Evolutionary conservation across 1,140 invertebrate genomes (phyloP).

Genomic region (Carcinoscorpius rotundicauda): DNA sequence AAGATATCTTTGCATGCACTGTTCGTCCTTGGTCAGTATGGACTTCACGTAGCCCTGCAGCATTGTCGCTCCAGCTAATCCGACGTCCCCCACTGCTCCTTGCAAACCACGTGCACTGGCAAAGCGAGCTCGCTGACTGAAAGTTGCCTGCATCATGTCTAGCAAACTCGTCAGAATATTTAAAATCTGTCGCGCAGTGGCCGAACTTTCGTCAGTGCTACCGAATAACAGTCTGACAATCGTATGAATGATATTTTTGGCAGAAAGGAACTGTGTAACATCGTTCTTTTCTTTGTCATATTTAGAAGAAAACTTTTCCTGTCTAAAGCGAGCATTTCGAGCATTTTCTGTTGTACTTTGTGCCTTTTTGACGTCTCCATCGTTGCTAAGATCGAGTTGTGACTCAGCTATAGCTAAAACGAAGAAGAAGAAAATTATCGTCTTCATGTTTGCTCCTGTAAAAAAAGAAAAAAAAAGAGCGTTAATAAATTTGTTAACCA

Average conservation of each 20-base stretch:
- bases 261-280: conserved; percentile 21
- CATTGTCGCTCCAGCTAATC: conserved; percentile 25
- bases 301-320: no score
- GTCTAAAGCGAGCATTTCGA: no score
- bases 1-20: conserved; percentile 63
- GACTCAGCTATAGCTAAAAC: no score
- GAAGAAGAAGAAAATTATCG: no score
- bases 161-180: conserved; percentile 24
- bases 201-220: conserved; percentile 25
- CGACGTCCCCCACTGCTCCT: conserved; percentile 25
- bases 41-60: conserved; percentile 64
- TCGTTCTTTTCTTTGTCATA: no score
- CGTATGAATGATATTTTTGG: conserved; percentile 27
- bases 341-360: no score
- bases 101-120: conserved; percentile 9
- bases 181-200: conserved; percentile 26
- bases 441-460: no score
- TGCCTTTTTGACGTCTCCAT: no score
- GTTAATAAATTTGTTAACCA: no score
- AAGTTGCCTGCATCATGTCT: conserved; percentile 25
- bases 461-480: no score
- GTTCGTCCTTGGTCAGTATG: conserved; percentile 59
- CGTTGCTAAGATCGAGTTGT: no score
- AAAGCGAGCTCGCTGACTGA: conserved; percentile 23
- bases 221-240: conserved; percentile 27